Percentiles rank a stretch among this genome's conserved stretches.
phyloP scores from a whole-genome alignment of 1,140 invertebrate genomes.

The Drosophila parabipectinata region DNA sequence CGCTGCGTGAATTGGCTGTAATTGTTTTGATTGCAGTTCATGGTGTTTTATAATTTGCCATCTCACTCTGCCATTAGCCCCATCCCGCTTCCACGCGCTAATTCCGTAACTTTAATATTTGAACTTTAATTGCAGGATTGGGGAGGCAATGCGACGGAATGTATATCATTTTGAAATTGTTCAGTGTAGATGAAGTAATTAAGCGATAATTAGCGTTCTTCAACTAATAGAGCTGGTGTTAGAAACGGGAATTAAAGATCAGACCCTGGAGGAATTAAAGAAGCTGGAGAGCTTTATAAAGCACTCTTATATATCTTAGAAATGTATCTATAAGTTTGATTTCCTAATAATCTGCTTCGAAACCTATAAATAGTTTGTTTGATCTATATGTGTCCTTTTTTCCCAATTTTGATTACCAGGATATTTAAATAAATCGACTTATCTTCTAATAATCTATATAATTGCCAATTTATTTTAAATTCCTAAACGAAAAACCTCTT shows the following conservation, averaged over 20 bases:
- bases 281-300: neutral
- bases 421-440: no score
- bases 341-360: no score
- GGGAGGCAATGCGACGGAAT: constrained; percentile 25
- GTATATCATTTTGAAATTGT: constrained; percentile 39
- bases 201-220: constrained; percentile 35
- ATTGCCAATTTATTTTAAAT: no score
- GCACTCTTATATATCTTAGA: neutral
- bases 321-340: no score
- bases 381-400: no score
- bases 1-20: constrained; percentile 75
- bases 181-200: constrained; percentile 46
- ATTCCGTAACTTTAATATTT: constrained; percentile 60
- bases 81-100: constrained; percentile 21
- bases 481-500: no score
- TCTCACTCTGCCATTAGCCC: constrained; percentile 5
- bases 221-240: neutral
- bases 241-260: neutral
- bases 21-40: constrained; percentile 82
- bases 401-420: no score
- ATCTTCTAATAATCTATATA: no score
- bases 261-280: neutral
- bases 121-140: constrained; percentile 27
- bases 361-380: no score
- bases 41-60: constrained; percentile 53